Conservation (phyloP, 2,113 vertebrate species). For the Riparia riparia region DNA sequence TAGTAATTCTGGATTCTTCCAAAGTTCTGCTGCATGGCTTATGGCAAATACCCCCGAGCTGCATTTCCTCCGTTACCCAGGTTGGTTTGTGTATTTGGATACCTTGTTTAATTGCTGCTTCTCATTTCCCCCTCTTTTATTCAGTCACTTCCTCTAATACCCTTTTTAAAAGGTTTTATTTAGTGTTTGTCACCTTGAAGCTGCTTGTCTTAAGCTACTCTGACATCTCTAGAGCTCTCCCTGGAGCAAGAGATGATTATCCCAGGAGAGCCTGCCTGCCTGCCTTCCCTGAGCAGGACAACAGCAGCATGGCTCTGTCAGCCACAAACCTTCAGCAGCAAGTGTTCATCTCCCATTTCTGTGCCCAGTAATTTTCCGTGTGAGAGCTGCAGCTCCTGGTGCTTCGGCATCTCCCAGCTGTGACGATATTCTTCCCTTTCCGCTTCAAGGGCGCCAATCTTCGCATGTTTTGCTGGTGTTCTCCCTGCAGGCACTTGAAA, state of each 20-base stretch:
- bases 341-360: rapidly evolving
- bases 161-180: background rate
- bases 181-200: background rate
- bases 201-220: background rate
- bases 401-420: rapidly evolving
- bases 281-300: rapidly evolving
- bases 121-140: background rate
- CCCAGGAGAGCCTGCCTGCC: background rate
- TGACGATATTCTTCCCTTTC: background rate
- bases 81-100: background rate
- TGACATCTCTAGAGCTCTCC: background rate
- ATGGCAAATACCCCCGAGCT: background rate
- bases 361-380: background rate
- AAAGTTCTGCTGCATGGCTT: conserved; percentile 39
- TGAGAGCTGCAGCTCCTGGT: background rate
- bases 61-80: background rate
- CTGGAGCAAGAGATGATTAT: background rate
- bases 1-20: conserved; percentile 13
- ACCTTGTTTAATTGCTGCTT: background rate
- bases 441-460: rapidly evolving
- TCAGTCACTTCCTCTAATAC: background rate
- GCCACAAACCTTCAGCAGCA: background rate
- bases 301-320: background rate
- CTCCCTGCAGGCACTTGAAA: background rate
- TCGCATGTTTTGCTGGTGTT: background rate